Base-by-base conservation (phyloP, 2,113 vertebrate genomes). In the Cyprinodon variegatus region DNA sequence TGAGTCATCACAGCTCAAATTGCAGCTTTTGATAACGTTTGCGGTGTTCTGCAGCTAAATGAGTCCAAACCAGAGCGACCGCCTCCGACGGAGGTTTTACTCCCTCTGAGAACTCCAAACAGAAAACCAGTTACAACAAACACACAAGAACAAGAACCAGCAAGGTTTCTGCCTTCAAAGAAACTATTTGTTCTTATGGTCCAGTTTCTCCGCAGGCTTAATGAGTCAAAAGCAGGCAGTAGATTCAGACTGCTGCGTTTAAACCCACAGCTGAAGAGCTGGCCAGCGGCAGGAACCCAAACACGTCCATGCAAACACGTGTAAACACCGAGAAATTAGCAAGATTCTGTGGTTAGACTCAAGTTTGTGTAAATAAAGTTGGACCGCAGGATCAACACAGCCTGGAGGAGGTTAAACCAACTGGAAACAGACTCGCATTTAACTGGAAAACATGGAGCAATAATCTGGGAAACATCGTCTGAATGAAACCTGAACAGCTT, bases 31-130 rank as follows among this genome's bases (percentile, higher is more conserved):
- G 29, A 57, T 20, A 14, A 6, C n/a, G 50, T 20, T 57, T 57
- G 36, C 48, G 14, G 48, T 74, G 72, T 74, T 74, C 40, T 22
- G 63, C 72, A 59, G 41, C 41, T 76, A 68, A 76, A 71, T 40
- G 62, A 61, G n/a, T 50, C 53, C 63, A 78, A 39, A 43, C 14
- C 62, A 50, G n/a, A 45, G 57, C 29, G 45, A 22, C 41, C 22
- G 3, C 72, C 1, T 39, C 63, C 17, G 8, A 17, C 15, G 50
- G 13, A 14, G 29, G 40, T 61, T 67, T 17, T 40, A 41, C 7
- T 66, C 62, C 41, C 11, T 61, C 57, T 0, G 3, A 37, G 14
- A 29, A 48, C 10, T 76, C 39, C 36, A 36, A 64, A 67, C 46
- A 20, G 48, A 59, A 68, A 77, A 69, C 65, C 68, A 68, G 61